Percentiles rank a stretch among this genome's conserved stretches.
Conservation (phyloP, 2,797 vertebrate species). For the Lacerta bilineata region DNA sequence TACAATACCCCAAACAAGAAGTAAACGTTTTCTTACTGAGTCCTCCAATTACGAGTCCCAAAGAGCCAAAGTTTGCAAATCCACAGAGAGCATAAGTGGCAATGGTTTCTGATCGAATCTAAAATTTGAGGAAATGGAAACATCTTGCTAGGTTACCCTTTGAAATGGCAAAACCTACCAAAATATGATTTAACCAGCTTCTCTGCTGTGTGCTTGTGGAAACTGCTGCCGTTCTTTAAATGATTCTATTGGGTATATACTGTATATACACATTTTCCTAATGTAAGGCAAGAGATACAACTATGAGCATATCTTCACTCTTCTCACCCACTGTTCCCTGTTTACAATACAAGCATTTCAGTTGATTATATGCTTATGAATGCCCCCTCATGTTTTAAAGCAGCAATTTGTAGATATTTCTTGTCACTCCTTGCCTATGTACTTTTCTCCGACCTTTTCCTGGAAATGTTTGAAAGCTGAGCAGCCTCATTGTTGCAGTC, state of each 20-base stretch:
- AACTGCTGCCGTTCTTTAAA: not conserved
- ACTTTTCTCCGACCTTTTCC: constrained; percentile 56
- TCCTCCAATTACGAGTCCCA: constrained; percentile 85
- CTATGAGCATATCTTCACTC: constrained; percentile 16
- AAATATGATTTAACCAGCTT: not conserved
- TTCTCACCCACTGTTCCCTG: constrained; percentile 27
- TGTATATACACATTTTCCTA: not conserved
- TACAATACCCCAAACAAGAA: not conserved
- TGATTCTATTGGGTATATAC: constrained; percentile 15
- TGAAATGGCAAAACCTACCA: not conserved
- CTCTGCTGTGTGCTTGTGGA: not conserved
- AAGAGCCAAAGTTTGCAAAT: constrained; percentile 88
- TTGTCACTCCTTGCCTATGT: constrained; percentile 46
- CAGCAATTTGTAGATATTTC: constrained; percentile 67
- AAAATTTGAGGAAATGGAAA: constrained; percentile 59
- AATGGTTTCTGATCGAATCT: constrained; percentile 90
- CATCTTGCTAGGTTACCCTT: not conserved
- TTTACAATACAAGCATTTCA: constrained; percentile 29
- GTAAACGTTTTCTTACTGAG: constrained; percentile 82
- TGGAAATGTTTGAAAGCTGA: constrained; percentile 66
- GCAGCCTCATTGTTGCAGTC: constrained; percentile 58
- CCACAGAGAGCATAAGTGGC: constrained; percentile 91
- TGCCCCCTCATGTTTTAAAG: constrained; percentile 65
- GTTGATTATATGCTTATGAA: constrained; percentile 61
- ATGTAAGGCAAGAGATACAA: constrained; percentile 35